These are phyloP conservation scores for Leptatherina wallacei DNA, from an alignment of 2,797 vertebrate genomes.

Conservation along the genomic window DNA sequence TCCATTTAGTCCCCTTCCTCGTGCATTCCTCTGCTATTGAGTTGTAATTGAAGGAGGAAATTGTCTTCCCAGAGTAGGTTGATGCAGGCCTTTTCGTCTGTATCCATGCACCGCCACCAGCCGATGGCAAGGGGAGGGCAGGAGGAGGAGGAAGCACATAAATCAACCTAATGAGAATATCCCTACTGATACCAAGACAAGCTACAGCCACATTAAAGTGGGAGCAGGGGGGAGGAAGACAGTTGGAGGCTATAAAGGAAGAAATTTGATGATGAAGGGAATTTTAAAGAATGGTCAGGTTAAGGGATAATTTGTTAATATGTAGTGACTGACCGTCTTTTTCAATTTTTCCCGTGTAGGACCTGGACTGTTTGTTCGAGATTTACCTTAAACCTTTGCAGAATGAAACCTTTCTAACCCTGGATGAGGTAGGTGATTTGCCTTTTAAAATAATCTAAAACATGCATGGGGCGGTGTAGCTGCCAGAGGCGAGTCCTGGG, in stretches of 20 bases:
- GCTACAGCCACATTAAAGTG: constrained; percentile 63
- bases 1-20: constrained; percentile 25
- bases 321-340: constrained; percentile 32
- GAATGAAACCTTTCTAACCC: constrained; percentile 93
- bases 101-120: constrained; percentile 47
- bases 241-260: constrained; percentile 43
- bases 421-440: constrained; percentile 89
- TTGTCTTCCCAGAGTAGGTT: constrained; percentile 44
- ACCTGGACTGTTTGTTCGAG: constrained; percentile 93
- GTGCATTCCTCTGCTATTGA: constrained; percentile 22
- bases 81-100: constrained; percentile 31
- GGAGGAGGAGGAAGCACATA: constrained; percentile 62
- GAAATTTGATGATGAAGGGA: constrained; percentile 42
- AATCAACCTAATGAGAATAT: constrained; percentile 84
- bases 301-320: constrained; percentile 3
- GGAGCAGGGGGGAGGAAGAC: constrained; percentile 34
- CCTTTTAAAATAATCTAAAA: not conserved
- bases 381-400: constrained; percentile 96
- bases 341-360: constrained; percentile 76
- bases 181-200: constrained; percentile 66
- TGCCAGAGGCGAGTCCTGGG: constrained; percentile 4
- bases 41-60: constrained; percentile 62
- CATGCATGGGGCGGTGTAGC: not conserved
- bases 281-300: constrained; percentile 42
- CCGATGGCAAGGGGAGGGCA: not conserved